Conservation (phyloP, 1,140 invertebrate species). For the Drosophila equinoxialis region DNA sequence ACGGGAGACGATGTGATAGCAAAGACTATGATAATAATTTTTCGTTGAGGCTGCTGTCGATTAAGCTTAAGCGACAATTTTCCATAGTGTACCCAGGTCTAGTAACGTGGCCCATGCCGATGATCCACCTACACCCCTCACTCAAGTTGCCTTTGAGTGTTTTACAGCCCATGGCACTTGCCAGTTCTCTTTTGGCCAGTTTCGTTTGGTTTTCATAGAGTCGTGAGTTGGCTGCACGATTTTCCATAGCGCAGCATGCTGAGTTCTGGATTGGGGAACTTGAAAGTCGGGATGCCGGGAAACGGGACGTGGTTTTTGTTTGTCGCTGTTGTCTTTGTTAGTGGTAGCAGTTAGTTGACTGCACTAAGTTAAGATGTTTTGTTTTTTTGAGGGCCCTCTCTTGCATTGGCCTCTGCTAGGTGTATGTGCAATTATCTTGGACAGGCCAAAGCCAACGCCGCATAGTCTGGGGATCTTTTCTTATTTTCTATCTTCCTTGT, state of each 20-base stretch:
- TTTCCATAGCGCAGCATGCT: conserved; percentile 74
- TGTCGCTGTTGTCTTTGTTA: conserved; percentile 68
- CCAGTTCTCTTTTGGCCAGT: conserved; percentile 32
- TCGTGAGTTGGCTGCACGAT: conserved; percentile 76
- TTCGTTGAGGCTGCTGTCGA: conserved; percentile 66
- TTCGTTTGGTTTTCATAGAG: conserved; percentile 29
- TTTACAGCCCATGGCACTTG: conserved; percentile 77
- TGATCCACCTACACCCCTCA: conserved; percentile 38
- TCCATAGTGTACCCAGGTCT: conserved; percentile 53
- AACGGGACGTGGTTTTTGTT: conserved; percentile 55
- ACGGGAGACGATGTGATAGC: conserved; percentile 3
- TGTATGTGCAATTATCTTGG: conserved; percentile 64
- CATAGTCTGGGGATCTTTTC: conserved; percentile 16
- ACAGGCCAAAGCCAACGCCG: conserved; percentile 35
- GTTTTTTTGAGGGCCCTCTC: conserved; percentile 56
- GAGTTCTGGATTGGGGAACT: conserved; percentile 57
- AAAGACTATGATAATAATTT: conserved; percentile 73
- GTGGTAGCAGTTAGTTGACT: conserved; percentile 79
- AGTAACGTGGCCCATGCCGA: background rate
- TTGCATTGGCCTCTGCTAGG: conserved; percentile 36
- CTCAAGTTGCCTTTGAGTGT: conserved; percentile 66
- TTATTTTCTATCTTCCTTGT: background rate
- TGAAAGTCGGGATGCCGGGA: background rate
- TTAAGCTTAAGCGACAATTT: conserved; percentile 78
- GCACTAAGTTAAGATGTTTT: conserved; percentile 82